Percentiles rank a stretch among this genome's conserved stretches.
These are phyloP conservation scores for Corythaeola cristata DNA, from an alignment of 2,113 vertebrate species.

Conservation along the genomic window DNA sequence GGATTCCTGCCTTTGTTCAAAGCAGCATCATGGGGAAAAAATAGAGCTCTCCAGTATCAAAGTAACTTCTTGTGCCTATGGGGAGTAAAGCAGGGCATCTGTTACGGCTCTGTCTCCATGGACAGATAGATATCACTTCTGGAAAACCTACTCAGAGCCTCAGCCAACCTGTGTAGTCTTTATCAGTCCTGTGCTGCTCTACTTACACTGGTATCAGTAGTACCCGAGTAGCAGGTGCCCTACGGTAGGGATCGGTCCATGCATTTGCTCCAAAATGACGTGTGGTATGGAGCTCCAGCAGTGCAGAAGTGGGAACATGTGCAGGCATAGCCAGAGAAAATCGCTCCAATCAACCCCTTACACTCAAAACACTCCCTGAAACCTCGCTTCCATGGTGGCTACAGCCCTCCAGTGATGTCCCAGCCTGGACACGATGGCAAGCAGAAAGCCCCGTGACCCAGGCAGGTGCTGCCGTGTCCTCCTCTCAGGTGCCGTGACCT, in stretches of 20 bases:
- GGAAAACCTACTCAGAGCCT: background rate
- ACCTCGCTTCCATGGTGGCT: background rate
- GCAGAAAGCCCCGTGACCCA: accelerated
- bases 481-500: too few species aligned
- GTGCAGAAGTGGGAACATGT: accelerated
- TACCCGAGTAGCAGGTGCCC: background rate
- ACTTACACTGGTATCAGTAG: background rate
- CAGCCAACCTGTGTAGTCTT: background rate
- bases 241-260: too few species aligned
- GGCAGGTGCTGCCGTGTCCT: accelerated
- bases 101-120: accelerated
- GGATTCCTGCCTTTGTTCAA: constrained; percentile 43
- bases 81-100: background rate
- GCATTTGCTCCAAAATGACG: background rate
- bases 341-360: background rate
- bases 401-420: background rate
- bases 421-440: background rate
- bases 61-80: background rate
- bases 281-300: accelerated
- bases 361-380: background rate
- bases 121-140: background rate
- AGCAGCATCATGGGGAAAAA: background rate
- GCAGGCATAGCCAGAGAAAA: background rate
- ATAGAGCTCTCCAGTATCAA: background rate
- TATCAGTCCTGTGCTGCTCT: background rate